phyloP scores from a whole-genome alignment of 1,140 invertebrate genomes.

The Anastrepha obliqua region DNA sequence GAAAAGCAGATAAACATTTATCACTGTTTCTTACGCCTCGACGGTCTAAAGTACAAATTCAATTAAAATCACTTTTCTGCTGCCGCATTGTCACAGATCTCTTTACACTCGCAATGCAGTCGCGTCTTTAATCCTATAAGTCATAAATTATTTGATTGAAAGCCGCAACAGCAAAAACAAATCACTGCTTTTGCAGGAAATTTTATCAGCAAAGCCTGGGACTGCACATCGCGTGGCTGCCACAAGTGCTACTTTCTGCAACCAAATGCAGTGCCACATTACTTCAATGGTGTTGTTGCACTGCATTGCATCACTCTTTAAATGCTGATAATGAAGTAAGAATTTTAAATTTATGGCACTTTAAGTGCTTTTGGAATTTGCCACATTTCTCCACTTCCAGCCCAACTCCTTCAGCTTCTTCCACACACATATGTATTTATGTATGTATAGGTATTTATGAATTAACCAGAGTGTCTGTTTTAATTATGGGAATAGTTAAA shows the following conservation, averaged over 20 bases:
- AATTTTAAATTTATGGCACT: conserved; percentile 16
- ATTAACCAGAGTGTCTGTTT: neutral
- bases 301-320: neutral
- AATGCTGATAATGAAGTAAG: neutral
- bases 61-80: neutral
- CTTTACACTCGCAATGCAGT: no score
- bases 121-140: neutral
- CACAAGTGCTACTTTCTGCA: neutral
- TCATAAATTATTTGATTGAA: neutral
- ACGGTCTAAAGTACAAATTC: neutral
- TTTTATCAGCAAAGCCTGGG: neutral
- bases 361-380: conserved; percentile 22
- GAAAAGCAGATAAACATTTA: neutral
- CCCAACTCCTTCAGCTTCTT: neutral
- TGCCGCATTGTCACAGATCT: no score
- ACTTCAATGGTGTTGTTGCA: neutral
- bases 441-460: neutral
- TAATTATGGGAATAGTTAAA: conserved; percentile 19
- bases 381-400: neutral
- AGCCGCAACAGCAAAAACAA: neutral
- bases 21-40: neutral
- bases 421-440: neutral
- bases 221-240: neutral
- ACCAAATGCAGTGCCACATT: neutral
- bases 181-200: neutral